phyloP scores from a whole-genome alignment of 92 coral and sea anemone species.

The Anthopleura xanthogrammica region DNA sequence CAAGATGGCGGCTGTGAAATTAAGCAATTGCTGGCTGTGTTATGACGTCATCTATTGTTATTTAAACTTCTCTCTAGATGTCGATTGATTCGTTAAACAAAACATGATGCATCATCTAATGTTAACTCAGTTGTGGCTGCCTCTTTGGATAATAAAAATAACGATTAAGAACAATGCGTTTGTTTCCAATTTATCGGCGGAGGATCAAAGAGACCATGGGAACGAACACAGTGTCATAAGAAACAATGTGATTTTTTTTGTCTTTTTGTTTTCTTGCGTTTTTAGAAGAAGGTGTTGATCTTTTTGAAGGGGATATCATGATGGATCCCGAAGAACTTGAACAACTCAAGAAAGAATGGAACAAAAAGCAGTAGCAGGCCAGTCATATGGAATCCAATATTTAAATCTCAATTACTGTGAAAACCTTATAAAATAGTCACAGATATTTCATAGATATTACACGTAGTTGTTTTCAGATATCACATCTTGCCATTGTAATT shows the following conservation, averaged over 20 bases:
- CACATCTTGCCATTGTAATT: not conserved
- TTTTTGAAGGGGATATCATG: slow-evolving; percentile 74
- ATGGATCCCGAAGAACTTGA: slow-evolving; percentile 65
- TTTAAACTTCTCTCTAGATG: not conserved
- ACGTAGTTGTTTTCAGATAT: not conserved
- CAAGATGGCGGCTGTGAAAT: too few relatives aligned
- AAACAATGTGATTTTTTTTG: too few relatives aligned
- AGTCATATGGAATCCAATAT: not conserved
- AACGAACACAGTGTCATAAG: too few relatives aligned
- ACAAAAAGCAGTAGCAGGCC: not conserved
- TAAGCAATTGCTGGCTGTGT: too few relatives aligned
- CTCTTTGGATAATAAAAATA: too few relatives aligned
- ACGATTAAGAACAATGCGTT: too few relatives aligned
- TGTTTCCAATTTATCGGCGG: too few relatives aligned
- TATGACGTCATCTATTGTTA: not conserved
- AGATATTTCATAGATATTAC: too few relatives aligned
- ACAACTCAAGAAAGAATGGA: slow-evolving; percentile 47
- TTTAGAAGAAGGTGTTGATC: slow-evolving; percentile 56
- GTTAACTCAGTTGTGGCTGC: too few relatives aligned
- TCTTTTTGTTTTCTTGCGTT: not conserved
- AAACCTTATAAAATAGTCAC: not conserved
- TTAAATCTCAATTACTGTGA: not conserved
- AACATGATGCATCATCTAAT: too few relatives aligned
- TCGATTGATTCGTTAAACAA: too few relatives aligned
- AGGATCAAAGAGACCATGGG: too few relatives aligned